These are phyloP conservation scores for Aphrophora alni DNA, from an alignment of 2,888 invertebrate species.

Conservation along the genomic window DNA sequence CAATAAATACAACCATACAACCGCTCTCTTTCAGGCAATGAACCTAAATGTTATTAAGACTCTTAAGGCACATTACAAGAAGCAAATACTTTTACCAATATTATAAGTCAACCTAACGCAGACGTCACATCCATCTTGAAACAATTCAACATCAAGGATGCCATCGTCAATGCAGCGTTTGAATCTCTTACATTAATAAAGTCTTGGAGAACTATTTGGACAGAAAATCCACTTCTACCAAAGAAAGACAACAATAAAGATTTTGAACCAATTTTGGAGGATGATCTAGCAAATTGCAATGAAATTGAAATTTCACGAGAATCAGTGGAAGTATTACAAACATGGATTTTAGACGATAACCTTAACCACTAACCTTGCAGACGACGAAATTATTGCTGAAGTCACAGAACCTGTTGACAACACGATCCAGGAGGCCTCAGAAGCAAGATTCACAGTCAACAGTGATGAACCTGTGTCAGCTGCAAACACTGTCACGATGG, in stretches of 20 bases:
- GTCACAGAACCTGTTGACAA: no score
- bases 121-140: conserved; percentile 7
- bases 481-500: no score
- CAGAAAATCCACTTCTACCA: conserved; percentile 10
- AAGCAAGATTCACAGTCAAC: no score
- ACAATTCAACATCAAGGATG: background rate
- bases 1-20: conserved; percentile 13
- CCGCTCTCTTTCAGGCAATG: background rate
- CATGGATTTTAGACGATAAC: background rate
- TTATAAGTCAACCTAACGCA: conserved; percentile 2
- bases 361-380: no score
- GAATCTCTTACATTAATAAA: background rate
- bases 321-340: background rate
- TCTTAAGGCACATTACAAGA: background rate
- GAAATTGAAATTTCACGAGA: background rate
- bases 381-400: no score
- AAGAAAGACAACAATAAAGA: background rate
- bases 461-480: no score
- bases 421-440: no score
- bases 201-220: background rate
- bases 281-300: background rate
- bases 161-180: conserved; percentile 9
- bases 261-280: background rate
- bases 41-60: conserved; percentile 2
- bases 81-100: background rate